phyloP scores from a whole-genome alignment of 2,113 vertebrate species.

The Phalacrocorax pelagicus region DNA sequence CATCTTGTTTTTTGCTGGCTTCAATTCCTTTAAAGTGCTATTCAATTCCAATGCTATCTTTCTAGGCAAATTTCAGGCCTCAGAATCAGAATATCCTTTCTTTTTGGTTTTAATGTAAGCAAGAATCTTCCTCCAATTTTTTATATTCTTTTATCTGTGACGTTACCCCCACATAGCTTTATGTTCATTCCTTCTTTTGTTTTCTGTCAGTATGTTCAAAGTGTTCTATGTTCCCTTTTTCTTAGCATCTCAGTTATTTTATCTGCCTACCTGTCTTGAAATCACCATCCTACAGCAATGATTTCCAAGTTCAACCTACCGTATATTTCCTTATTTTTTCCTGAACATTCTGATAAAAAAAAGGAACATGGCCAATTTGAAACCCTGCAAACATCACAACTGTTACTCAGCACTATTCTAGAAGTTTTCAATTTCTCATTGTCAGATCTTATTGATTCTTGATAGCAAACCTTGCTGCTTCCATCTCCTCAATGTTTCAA shows the following conservation, averaged over 20 bases:
- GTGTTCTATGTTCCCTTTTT: background rate
- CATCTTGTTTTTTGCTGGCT: background rate
- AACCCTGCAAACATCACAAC: background rate
- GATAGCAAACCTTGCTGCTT: background rate
- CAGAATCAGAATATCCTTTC: background rate
- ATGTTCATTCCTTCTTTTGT: background rate
- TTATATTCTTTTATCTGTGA: background rate
- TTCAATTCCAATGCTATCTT: background rate
- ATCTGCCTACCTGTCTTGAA: background rate
- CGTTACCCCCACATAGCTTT: background rate
- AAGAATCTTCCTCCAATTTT: background rate
- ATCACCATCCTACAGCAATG: background rate
- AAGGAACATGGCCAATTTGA: background rate
- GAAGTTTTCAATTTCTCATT: background rate
- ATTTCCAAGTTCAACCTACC: background rate
- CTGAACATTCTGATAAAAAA: background rate
- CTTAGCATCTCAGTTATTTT: background rate
- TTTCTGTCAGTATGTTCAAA: background rate
- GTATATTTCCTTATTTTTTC: background rate
- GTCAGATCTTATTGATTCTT: fast-evolving
- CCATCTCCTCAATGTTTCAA: background rate
- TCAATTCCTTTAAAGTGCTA: background rate
- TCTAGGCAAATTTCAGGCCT: background rate
- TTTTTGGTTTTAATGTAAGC: background rate
- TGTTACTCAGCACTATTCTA: background rate